A percentile compares a stretch with the other conserved stretches of the same genome.
Conservation (phyloP, 2,113 vertebrate genomes). For the Clupea harengus region DNA sequence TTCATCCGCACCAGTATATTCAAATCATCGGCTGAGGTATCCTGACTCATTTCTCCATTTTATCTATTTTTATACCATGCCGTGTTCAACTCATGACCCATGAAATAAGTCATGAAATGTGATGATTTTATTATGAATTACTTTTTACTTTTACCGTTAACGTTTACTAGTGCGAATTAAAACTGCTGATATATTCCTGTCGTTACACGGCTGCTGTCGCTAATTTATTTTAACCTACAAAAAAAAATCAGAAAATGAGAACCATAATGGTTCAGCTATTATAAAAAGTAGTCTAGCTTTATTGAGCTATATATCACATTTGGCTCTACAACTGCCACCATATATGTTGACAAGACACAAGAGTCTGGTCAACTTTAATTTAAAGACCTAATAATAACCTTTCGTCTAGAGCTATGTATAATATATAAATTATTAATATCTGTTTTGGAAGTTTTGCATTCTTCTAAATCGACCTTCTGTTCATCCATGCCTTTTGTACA, state of each 20-base stretch:
- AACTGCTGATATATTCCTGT: background rate
- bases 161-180: background rate
- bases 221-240: background rate
- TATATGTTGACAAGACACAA: background rate
- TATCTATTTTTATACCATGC: background rate
- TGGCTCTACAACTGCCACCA: background rate
- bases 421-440: conserved; percentile 16
- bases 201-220: background rate
- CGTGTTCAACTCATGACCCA: background rate
- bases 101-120: background rate
- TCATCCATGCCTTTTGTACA: conserved; percentile 39
- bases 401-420: conserved; percentile 1
- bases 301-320: background rate
- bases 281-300: background rate
- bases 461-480: conserved; percentile 38
- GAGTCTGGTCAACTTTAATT: background rate
- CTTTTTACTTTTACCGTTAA: background rate
- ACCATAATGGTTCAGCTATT: background rate
- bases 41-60: background rate
- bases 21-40: background rate
- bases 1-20: conserved; percentile 30
- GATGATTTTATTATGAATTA: background rate
- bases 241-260: background rate
- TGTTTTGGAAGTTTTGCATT: conserved; percentile 18
- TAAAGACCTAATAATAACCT: background rate